Evolutionary conservation across 2,113 vertebrate species (phyloP).

Genomic region (Argyrosomus japonicus): DNA sequence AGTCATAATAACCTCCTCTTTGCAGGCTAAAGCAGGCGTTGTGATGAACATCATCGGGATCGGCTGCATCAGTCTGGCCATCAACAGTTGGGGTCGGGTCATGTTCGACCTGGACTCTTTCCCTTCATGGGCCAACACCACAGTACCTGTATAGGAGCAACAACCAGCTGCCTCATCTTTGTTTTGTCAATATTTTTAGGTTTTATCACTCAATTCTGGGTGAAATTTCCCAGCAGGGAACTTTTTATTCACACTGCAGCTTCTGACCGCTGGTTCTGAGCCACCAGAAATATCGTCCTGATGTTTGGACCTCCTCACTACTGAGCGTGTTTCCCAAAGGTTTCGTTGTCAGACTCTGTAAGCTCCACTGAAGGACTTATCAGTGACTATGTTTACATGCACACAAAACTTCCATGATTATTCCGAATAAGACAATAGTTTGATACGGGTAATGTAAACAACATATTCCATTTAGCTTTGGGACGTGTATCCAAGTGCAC

Average conservation of each 20-base stretch:
- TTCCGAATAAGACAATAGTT: too few species aligned
- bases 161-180: neutral
- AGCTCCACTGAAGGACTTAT: too few species aligned
- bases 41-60: conserved; percentile 94
- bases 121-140: conserved; percentile 90
- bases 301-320: neutral
- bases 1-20: neutral
- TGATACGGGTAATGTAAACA: too few species aligned
- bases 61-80: conserved; percentile 87
- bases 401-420: too few species aligned
- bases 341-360: neutral
- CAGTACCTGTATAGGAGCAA: neutral
- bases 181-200: neutral
- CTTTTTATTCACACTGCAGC: neutral
- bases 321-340: neutral
- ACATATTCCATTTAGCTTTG: too few species aligned
- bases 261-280: conserved; percentile 4
- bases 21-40: conserved; percentile 89
- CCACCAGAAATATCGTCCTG: neutral
- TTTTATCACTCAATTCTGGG: neutral
- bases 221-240: conserved; percentile 1
- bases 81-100: conserved; percentile 93
- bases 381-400: too few species aligned
- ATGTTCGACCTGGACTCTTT: conserved; percentile 91
- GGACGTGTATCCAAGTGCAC: too few species aligned